Conservation (phyloP, 2,888 invertebrate species). For the Leucoma salicis region DNA sequence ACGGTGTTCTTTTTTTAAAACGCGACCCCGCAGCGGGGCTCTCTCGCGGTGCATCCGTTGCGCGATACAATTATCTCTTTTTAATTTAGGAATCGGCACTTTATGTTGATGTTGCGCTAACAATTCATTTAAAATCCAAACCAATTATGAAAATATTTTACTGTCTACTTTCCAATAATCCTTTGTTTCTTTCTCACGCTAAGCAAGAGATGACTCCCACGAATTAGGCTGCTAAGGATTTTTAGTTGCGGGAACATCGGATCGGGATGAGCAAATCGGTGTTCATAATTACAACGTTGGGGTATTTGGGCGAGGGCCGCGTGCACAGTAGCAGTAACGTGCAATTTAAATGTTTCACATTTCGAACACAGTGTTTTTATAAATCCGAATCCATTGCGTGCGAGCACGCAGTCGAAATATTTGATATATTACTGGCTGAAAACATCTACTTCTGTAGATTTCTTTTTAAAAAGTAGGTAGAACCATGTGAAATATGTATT, state of each 20-base stretch:
- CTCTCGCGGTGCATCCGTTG: conserved; percentile 73
- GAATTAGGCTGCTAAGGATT: conserved; percentile 67
- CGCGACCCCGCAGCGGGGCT: conserved; percentile 74
- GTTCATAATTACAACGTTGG: conserved; percentile 70
- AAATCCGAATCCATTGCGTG: conserved; percentile 33
- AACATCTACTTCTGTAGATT: conserved; percentile 6
- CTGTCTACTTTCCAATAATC: conserved; percentile 34
- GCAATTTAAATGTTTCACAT: conserved; percentile 81
- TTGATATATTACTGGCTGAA: conserved; percentile 28
- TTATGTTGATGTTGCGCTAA: conserved; percentile 39
- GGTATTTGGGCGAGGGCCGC: conserved; percentile 71
- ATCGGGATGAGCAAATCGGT: conserved; percentile 72
- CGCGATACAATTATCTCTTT: conserved; percentile 68
- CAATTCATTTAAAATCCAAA: conserved; percentile 38
- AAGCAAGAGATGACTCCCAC: conserved; percentile 67
- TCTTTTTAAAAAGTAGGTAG: not conserved
- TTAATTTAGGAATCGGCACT: conserved; percentile 68
- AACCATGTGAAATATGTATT: too few relatives aligned
- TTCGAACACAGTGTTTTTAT: conserved; percentile 54
- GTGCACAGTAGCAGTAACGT: conserved; percentile 80
- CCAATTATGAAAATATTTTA: conserved; percentile 35
- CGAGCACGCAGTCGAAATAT: conserved; percentile 37
- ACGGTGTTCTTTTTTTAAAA: conserved; percentile 70
- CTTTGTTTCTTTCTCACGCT: conserved; percentile 71
- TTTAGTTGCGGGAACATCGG: conserved; percentile 70